Evolutionary conservation across 1,140 invertebrate genomes (phyloP), one percentile per base, ranked within the genome.

Genomic region (Mizuhopecten yessoensis): DNA sequence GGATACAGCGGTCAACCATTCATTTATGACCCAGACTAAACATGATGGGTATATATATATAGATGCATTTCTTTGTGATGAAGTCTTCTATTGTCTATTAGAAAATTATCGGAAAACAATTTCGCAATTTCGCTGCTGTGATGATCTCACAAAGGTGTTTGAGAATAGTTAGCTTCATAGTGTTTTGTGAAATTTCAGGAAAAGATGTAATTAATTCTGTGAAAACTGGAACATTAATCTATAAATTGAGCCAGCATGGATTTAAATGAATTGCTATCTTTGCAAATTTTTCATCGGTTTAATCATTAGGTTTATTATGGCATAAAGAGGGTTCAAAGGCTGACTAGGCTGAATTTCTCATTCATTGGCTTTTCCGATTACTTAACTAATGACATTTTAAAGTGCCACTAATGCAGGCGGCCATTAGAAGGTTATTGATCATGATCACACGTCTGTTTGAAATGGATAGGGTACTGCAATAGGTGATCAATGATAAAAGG

Each of bases 371-470:
- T 17, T 75, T 29, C 36, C 36, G 5, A 29, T 75, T 23, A 75
- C 17, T 75, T 75, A 75, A 75, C 57, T 75, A 75, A 75, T 75
- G 57, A 29, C 57, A 75, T 29, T 75, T 29, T 75, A 75, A 75
- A 29, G 57, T n/a, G n/a, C 57, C 23, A 9, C 5, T 75, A 75
- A 75, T 75, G n/a, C 57, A 23, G 23, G n/a, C 23, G 29, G 57
- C 57, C 57, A 75, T 75, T 75, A 75, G 57, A 75, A 75, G 57
- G n/a, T 75, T 75, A 75, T 75, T 75, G 57, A 75, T 75, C 57
- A n/a, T n/a, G 23, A 11, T 75, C 57, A 75, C 57, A n/a, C n/a
- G 29, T 29, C 57, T 29, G 57, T 75, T 75, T 75, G 57, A 29
- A 75, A 75, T 75, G 57, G 57, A 75, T 75, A 75, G 57, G 57